Percentiles rank a stretch among this genome's conserved stretches.
Conservation (phyloP, 2,888 invertebrate species). For the Odontomyia ornata region DNA sequence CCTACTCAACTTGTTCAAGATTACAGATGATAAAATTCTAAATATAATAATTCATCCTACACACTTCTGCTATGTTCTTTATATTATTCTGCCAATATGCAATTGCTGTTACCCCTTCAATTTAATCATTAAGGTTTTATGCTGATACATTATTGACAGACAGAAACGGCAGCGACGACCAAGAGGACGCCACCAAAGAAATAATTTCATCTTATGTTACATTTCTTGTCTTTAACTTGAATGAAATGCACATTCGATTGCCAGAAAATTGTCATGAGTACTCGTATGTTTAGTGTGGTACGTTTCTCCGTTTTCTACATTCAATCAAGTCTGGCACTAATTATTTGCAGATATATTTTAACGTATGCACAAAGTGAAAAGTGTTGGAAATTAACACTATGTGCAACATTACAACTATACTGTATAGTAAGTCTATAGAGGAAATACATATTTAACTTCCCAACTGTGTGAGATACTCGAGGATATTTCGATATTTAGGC, state of each 20-base stretch:
- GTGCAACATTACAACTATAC: too few species aligned
- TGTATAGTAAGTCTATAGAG: not conserved
- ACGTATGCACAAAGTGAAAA: not conserved
- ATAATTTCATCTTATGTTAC: not conserved
- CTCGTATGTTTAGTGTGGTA: not conserved
- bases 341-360: conserved; percentile 12
- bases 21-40: too few species aligned
- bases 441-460: not conserved
- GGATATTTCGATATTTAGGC: not conserved
- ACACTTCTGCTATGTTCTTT: too few species aligned
- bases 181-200: too few species aligned
- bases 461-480: not conserved
- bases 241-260: conserved; percentile 23
- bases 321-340: conserved; percentile 33
- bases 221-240: conserved; percentile 20
- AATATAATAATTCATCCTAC: too few species aligned
- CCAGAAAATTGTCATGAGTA: conserved; percentile 30
- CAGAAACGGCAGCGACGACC: too few species aligned
- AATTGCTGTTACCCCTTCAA: too few species aligned
- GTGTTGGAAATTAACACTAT: conserved; percentile 18
- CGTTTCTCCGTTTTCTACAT: not conserved
- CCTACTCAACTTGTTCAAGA: too few species aligned
- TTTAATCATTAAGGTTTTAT: too few species aligned
- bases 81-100: too few species aligned
- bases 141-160: too few species aligned